Evolutionary conservation across 2,797 vertebrate genomes (phyloP).

Genomic region (Australoheros facetus): DNA sequence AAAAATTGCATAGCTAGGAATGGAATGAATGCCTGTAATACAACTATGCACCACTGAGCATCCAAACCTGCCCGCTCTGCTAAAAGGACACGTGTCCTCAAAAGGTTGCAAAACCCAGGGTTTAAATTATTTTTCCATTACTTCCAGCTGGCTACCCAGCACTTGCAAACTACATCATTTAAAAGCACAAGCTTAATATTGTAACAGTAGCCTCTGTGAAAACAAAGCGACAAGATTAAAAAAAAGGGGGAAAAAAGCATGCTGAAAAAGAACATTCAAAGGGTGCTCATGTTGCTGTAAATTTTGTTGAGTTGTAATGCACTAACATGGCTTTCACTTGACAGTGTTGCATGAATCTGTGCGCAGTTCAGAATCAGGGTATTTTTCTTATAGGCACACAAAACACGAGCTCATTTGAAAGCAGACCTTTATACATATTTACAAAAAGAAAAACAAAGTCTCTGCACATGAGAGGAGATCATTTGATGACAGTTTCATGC

Average conservation of each 20-base stretch:
- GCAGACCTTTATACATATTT: slow-evolving; percentile 68
- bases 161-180: neutral
- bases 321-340: neutral
- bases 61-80: neutral
- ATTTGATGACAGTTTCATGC: slow-evolving; percentile 44
- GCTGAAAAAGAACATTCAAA: neutral
- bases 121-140: neutral
- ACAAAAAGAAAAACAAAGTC: slow-evolving; percentile 44
- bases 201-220: neutral
- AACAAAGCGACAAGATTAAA: neutral
- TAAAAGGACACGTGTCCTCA: neutral
- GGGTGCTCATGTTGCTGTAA: neutral
- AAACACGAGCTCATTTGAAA: slow-evolving; percentile 44
- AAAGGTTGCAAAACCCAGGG: neutral
- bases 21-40: slow-evolving; percentile 17
- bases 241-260: neutral
- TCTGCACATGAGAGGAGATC: slow-evolving; percentile 29
- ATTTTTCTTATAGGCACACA: slow-evolving; percentile 11
- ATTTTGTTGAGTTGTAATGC: neutral
- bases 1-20: slow-evolving; percentile 19
- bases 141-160: neutral
- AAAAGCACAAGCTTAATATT: neutral
- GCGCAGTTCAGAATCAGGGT: neutral
- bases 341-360: neutral
- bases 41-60: neutral